Base-by-base conservation (phyloP, 2,888 invertebrate species). In the Phyllotreta cruciferae region DNA sequence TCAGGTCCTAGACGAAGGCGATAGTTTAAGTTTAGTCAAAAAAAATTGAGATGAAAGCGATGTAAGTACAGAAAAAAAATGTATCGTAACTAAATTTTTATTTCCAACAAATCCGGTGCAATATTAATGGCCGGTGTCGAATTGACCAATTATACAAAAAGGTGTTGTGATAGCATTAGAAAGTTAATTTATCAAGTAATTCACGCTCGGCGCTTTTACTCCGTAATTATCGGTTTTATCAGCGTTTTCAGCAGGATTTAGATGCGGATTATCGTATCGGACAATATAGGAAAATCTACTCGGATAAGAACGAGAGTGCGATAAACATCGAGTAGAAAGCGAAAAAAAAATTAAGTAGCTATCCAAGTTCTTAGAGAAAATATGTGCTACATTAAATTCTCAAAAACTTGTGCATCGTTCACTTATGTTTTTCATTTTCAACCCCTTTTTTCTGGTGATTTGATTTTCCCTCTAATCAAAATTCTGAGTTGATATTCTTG, bases 1-100 rank as follows among this genome's bases (percentile, higher is more conserved):
- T 61, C 61, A 64, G 64, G 61, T 61, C 64, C 64, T 45, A 42
- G 44, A 54, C 54, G 45, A 6, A 44, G 14, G 6, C 14, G 52
- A 53, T 52, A 42, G 45, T 37, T 62, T 37, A 55, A 52, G 13
- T 24, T 44, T 53, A 56, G 44, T 52, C 36, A 49, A 38, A 49
- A 49, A 54, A 36, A 42, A 56, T 24, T 52, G 52, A 60, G 54
- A 36, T 14, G 37, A 63, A 44, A 60, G 13, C 5, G 50, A 64
- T 45, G 60, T 64, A 56, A 60, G 60, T 60, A 56, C 41, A 11
- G n/a, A 42, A 36, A 37, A 36, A 44, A 35, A 14, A 7, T 37
- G 52, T 52, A 52, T 37, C 41, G 9, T 41, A 41, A 41, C 41
- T 41, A 41, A 41, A n/a, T 41, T 41, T 41, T 41, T 41, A 24